Percentiles rank a stretch among this genome's conserved stretches.
Conservation (phyloP, 2,888 invertebrate species). For the Nasonia oneida region DNA sequence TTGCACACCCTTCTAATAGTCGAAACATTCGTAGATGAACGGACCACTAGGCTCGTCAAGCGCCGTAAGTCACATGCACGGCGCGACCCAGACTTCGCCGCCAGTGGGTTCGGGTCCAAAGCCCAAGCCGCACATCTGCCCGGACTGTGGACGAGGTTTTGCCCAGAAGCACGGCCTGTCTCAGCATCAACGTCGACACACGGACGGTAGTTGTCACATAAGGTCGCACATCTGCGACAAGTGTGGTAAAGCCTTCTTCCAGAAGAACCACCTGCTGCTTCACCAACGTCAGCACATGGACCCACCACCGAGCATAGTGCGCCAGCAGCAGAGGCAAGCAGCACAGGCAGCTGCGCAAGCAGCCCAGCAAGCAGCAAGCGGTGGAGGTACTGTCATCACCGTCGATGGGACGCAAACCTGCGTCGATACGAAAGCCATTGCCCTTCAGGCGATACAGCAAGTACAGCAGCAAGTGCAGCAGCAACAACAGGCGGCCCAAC, state of each 20-base stretch:
- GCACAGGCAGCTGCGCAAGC: conserved; percentile 77
- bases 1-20: conserved; percentile 40
- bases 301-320: conserved; percentile 81
- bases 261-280: conserved; percentile 90
- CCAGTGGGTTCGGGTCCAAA: conserved; percentile 78
- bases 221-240: conserved; percentile 89
- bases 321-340: conserved; percentile 77
- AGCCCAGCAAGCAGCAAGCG: conserved; percentile 66
- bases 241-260: conserved; percentile 92
- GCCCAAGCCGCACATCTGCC: conserved; percentile 89
- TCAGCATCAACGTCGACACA: conserved; percentile 90
- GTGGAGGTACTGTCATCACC: conserved; percentile 51
- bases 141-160: conserved; percentile 90
- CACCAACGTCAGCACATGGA: conserved; percentile 91
- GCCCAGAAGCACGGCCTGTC: conserved; percentile 91
- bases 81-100: conserved; percentile 78
- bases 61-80: conserved; percentile 77
- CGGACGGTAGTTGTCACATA: conserved; percentile 89
- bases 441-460: conserved; percentile 65
- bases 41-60: conserved; percentile 75
- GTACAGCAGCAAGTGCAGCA: conserved; percentile 62
- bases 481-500: conserved; percentile 75
- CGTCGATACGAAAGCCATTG: conserved; percentile 59
- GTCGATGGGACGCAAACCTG: conserved; percentile 62
- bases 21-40: conserved; percentile 72